phyloP scores from a whole-genome alignment of 2,113 vertebrate species.

The Nycticebus coucang region DNA sequence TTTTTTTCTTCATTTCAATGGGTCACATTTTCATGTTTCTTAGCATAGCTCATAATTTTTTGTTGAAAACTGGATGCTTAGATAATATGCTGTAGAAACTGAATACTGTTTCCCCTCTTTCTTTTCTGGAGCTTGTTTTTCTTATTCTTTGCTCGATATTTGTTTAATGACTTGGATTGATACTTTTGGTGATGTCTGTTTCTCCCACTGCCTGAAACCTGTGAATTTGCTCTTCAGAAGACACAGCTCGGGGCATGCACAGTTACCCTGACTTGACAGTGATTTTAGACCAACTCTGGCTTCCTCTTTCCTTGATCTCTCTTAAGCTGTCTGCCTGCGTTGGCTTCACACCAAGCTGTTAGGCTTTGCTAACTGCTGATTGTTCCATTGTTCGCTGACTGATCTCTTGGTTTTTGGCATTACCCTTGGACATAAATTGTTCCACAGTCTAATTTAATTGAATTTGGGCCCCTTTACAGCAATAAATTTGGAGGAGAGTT shows the following conservation, averaged over 20 bases:
- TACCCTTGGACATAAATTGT: conserved; percentile 11
- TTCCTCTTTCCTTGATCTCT: not conserved
- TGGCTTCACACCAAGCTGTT: not conserved
- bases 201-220: not conserved
- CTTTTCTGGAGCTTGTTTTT: not conserved
- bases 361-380: conserved; percentile 21
- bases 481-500: not conserved
- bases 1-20: not conserved
- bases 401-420: not conserved
- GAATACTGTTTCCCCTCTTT: not conserved
- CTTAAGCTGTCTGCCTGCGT: not conserved
- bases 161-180: not conserved
- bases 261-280: too few species aligned
- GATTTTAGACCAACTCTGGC: not conserved
- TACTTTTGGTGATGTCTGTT: not conserved
- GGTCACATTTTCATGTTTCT: not conserved
- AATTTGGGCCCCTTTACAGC: not conserved
- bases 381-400: not conserved
- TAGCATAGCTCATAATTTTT: not conserved
- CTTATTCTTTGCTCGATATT: not conserved
- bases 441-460: conserved; percentile 31
- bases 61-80: not conserved
- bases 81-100: not conserved
- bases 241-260: too few species aligned
- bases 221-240: not conserved